phyloP scores from a whole-genome alignment of 2,888 invertebrate genomes.

The Standfussiana lucernea region DNA sequence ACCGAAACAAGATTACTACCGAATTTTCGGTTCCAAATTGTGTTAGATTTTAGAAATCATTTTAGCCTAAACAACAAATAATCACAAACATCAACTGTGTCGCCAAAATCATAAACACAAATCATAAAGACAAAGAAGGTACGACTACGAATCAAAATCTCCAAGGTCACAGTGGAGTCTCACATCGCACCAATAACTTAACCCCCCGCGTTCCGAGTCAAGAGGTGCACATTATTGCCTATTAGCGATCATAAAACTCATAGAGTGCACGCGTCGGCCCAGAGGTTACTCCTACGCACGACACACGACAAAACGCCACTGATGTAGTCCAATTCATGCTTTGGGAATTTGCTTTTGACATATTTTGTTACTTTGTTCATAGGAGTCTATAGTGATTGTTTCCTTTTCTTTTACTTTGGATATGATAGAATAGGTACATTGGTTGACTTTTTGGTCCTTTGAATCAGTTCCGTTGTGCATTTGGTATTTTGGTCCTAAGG shows the following conservation, averaged over 20 bases:
- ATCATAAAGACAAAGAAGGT: conserved; percentile 36
- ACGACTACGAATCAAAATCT: conserved; percentile 52
- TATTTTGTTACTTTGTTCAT: conserved; percentile 16
- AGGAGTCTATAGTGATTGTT: not conserved
- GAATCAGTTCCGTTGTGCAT: not conserved
- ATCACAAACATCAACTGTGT: conserved; percentile 16
- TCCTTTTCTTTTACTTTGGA: not conserved
- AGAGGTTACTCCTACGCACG: conserved; percentile 72
- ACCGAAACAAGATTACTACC: not conserved
- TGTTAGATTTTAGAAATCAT: not conserved
- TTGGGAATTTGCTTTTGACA: conserved; percentile 27
- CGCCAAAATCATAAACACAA: conserved; percentile 12
- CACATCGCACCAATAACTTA: conserved; percentile 75
- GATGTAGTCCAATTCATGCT: conserved; percentile 55
- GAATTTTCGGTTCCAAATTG: not conserved
- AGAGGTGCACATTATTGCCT: conserved; percentile 80
- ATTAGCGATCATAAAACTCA: conserved; percentile 81
- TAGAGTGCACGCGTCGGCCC: conserved; percentile 72
- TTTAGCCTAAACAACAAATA: not conserved
- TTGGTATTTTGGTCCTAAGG: not conserved
- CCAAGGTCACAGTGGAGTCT: conserved; percentile 61
- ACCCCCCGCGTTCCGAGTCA: conserved; percentile 76
- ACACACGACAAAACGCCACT: conserved; percentile 66
- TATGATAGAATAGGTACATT: too few relatives aligned
- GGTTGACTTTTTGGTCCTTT: not conserved